Conservation (phyloP, 2,888 invertebrate species). For the Apamea epomidion region DNA sequence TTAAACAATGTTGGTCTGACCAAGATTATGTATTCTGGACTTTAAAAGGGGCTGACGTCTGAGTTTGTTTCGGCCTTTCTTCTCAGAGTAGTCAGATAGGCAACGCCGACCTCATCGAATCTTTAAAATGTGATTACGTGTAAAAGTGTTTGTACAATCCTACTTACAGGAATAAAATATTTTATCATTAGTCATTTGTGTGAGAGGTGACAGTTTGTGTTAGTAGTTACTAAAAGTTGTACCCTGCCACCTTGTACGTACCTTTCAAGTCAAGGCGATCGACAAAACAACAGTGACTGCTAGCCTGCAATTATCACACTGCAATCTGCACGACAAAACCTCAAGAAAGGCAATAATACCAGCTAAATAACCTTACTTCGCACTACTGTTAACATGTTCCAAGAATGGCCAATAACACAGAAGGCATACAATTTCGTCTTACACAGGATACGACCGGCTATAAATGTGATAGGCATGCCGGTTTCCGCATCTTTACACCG, state of each 20-base stretch:
- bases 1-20: background rate
- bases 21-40: too few species aligned
- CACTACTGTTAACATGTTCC: conserved; percentile 25
- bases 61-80: too few species aligned
- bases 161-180: too few species aligned
- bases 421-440: conserved; percentile 38
- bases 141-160: too few species aligned
- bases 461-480: conserved; percentile 51
- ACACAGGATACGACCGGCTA: conserved; percentile 51
- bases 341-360: background rate
- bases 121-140: too few species aligned
- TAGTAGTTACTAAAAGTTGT: background rate
- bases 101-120: too few species aligned
- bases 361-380: background rate
- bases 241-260: too few species aligned
- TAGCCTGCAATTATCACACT: background rate
- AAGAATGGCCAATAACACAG: conserved; percentile 42
- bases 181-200: too few species aligned
- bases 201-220: background rate
- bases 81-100: too few species aligned
- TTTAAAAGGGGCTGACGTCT: too few species aligned
- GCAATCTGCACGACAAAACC: background rate
- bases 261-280: background rate
- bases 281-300: background rate
- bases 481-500: conserved; percentile 49